Base-by-base conservation (phyloP, 2,888 invertebrate species). In the Acanthococcus lagerstroemiae region DNA sequence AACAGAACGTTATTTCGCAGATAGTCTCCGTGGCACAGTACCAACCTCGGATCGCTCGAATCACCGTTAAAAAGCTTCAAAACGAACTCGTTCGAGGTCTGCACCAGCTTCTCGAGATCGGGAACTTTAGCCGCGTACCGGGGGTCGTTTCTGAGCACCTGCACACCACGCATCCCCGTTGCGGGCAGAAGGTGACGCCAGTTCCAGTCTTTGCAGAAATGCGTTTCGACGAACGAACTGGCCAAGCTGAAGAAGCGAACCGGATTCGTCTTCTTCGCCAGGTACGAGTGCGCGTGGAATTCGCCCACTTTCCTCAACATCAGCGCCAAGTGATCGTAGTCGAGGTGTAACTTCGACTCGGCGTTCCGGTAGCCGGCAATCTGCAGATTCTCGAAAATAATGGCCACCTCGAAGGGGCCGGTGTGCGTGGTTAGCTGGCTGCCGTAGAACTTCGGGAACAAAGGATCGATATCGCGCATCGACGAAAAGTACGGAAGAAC, bases 11-110 rank as follows among this genome's bases (percentile, higher is more conserved):
- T 72, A 67, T 71, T 72, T 22, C 70, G 65, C 30, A 69, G 69
- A 63, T 70, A 71, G 55, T 72, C 72, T 1, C 72, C 72, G 55
- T 72, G 72, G 27, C 71, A 71, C 5, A 72, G 21, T 0, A 71
- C 71, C 1, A 70, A 68, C 26, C 68, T 46, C 2, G 71, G 70
- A 52, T 71, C 71, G 19, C 48, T n/a, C 19, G 27, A 56, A 15
- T n/a, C 37, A 3, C 27, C 48, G 37, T 37, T n/a, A 2, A n/a
- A 15, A 3, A 15, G n/a, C 3, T 15, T n/a, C 37, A n/a, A 9
- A 3, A 9, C 12, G n/a, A n/a, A n/a, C n/a, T n/a, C n/a, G n/a
- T n/a, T n/a, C 37, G 1, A 3, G n/a, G 3, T 37, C 3, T 37
- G 12, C 37, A 15, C 37, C 12, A 9, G n/a, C n/a, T 1, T 1